These are phyloP conservation scores for Gerosis bhagava DNA, from an alignment of 2,888 invertebrate genomes.

Conservation along the genomic window DNA sequence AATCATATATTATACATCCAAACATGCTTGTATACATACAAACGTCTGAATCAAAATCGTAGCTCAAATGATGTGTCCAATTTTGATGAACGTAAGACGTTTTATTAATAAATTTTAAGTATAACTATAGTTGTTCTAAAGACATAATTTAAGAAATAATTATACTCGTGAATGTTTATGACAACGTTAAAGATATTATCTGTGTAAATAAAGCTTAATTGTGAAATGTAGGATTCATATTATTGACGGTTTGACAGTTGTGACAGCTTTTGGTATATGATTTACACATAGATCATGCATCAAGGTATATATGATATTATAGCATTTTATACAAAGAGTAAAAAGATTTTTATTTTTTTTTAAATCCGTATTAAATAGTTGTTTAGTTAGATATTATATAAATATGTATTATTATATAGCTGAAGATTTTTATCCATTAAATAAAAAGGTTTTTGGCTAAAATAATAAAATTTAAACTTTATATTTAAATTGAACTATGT, in stretches of 20 bases:
- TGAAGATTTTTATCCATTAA: too few species aligned
- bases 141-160: conserved; percentile 61
- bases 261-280: too few species aligned
- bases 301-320: conserved; percentile 24
- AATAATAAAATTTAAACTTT: too few species aligned
- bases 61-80: conserved; percentile 77
- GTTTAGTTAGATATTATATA: too few species aligned
- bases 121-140: conserved; percentile 55
- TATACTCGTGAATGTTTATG: conserved; percentile 67
- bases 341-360: too few species aligned
- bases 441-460: too few species aligned
- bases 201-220: conserved; percentile 57
- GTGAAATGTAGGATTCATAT: conserved; percentile 23
- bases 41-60: conserved; percentile 50
- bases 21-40: conserved; percentile 23
- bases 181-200: conserved; percentile 66
- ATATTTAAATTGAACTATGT: too few species aligned
- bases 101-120: conserved; percentile 39
- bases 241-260: neutral
- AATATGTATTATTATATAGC: too few species aligned
- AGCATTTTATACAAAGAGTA: too few species aligned
- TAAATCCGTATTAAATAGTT: too few species aligned
- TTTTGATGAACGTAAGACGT: conserved; percentile 51
- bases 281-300: conserved; percentile 13
- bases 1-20: neutral